Percentiles rank a stretch among this genome's conserved stretches.
Conservation (phyloP, 2,113 vertebrate genomes). For the Sterrhoptilus dennistouni region DNA sequence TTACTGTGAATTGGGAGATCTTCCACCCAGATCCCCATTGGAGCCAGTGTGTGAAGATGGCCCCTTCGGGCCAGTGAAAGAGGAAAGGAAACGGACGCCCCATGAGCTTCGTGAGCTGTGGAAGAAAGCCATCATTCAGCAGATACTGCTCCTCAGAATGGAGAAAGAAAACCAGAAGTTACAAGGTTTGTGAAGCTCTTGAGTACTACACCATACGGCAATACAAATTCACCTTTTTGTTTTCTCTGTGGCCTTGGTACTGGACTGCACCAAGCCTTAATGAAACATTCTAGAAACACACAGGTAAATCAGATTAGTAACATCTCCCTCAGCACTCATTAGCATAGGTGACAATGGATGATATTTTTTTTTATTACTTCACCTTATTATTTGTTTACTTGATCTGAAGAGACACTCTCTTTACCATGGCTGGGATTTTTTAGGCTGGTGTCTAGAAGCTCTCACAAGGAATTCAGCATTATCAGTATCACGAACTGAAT, state of each 20-base stretch:
- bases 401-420: background rate
- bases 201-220: background rate
- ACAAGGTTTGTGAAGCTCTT: conserved; percentile 79
- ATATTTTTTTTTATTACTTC: background rate
- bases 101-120: conserved; percentile 90
- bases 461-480: background rate
- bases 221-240: background rate
- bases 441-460: background rate
- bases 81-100: conserved; percentile 80
- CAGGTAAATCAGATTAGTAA: background rate
- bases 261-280: background rate
- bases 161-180: conserved; percentile 96
- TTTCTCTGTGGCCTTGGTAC: background rate
- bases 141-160: conserved; percentile 95
- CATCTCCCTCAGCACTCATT: background rate
- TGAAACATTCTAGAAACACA: background rate
- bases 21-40: conserved; percentile 70
- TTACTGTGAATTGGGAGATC: conserved; percentile 81
- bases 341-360: background rate
- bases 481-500: background rate
- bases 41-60: conserved; percentile 76
- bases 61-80: conserved; percentile 75
- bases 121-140: conserved; percentile 94
- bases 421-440: background rate
- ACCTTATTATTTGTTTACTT: background rate